These are phyloP conservation scores for Mugil cephalus DNA, from an alignment of 2,113 vertebrate genomes.

Conservation along the genomic window DNA sequence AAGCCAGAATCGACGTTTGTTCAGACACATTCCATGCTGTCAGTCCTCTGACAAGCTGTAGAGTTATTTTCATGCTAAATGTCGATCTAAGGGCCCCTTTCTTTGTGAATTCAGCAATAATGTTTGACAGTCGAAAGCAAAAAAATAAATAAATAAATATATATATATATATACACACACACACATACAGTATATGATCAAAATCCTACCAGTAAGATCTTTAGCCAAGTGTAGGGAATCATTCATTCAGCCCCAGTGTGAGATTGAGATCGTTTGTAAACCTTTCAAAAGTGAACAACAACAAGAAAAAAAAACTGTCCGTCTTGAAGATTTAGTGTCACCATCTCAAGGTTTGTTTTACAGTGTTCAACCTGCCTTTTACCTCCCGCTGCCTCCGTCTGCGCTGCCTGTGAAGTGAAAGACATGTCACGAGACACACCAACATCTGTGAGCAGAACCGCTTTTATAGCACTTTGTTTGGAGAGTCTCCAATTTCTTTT, in stretches of 20 bases:
- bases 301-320: neutral
- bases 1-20: slow-evolving; percentile 47
- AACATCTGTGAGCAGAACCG: slow-evolving; percentile 36
- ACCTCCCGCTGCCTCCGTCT: slow-evolving; percentile 77
- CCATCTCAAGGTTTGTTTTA: slow-evolving; percentile 74
- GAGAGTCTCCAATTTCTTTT: slow-evolving; percentile 29
- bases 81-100: slow-evolving; percentile 56
- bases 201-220: slow-evolving; percentile 38
- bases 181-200: slow-evolving; percentile 7
- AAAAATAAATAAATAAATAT: slow-evolving; percentile 24
- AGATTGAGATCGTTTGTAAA: slow-evolving; percentile 12
- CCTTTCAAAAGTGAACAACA: slow-evolving; percentile 11
- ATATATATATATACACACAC: too few species aligned
- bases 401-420: slow-evolving; percentile 52
- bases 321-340: slow-evolving; percentile 27
- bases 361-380: slow-evolving; percentile 77
- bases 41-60: slow-evolving; percentile 47
- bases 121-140: slow-evolving; percentile 58
- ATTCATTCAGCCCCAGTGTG: slow-evolving; percentile 3
- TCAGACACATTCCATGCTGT: slow-evolving; percentile 72
- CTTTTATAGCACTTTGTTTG: slow-evolving; percentile 29
- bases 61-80: slow-evolving; percentile 32
- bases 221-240: slow-evolving; percentile 36
- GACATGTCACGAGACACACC: neutral
- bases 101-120: slow-evolving; percentile 84